These are phyloP conservation scores for Lithophane socia DNA, from an alignment of 2,888 invertebrate species.

Conservation along the genomic window DNA sequence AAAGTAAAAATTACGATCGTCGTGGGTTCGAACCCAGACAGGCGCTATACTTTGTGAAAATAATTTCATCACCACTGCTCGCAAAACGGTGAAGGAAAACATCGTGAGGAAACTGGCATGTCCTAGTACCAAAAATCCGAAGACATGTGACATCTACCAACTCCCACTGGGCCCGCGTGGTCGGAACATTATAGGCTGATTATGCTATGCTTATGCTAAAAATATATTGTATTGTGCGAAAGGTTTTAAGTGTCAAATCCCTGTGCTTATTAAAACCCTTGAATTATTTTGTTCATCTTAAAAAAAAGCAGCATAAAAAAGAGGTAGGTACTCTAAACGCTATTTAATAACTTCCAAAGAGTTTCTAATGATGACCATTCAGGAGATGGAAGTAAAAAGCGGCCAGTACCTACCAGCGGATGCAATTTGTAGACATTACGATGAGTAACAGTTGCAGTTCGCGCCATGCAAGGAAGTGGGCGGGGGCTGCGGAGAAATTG, in stretches of 20 bases:
- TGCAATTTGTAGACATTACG: conserved; percentile 52
- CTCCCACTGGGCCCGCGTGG: no score
- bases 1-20: no score
- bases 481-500: conserved; percentile 48
- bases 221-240: not conserved
- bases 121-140: no score
- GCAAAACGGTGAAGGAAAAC: no score
- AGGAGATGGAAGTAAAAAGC: conserved; percentile 46
- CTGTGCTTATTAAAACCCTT: not conserved
- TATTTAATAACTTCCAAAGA: conserved; percentile 50
- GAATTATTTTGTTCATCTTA: not conserved
- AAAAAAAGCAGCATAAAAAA: conserved; percentile 1
- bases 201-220: no score
- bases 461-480: conserved; percentile 58
- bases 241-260: not conserved
- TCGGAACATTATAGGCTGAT: no score
- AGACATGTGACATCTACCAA: no score
- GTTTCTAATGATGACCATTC: conserved; percentile 50
- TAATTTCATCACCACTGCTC: no score
- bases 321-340: conserved; percentile 12
- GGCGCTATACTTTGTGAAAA: no score
- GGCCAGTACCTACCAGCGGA: conserved; percentile 40
- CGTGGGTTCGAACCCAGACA: no score
- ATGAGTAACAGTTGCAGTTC: conserved; percentile 36
- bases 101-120: no score